Percentiles rank a stretch among this genome's conserved stretches.
These are phyloP conservation scores for Cynopterus sphinx DNA, from an alignment of 2,797 vertebrate species.

Conservation along the genomic window DNA sequence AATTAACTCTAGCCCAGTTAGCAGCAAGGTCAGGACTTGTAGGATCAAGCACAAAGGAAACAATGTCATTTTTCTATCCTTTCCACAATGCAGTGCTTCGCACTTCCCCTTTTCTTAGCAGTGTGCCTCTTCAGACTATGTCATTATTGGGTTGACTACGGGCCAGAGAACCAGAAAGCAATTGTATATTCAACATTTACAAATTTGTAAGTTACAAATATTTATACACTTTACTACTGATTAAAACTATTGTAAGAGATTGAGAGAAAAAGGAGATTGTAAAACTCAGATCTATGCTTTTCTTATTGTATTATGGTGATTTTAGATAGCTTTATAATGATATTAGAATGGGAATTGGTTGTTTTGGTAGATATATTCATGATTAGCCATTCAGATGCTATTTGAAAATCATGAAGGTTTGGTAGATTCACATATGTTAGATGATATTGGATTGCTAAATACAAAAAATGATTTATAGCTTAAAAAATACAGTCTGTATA, in stretches of 20 bases:
- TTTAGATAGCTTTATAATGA: neutral
- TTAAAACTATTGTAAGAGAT: neutral
- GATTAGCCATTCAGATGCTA: neutral
- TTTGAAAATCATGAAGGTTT: constrained; percentile 32
- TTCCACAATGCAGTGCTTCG: neutral
- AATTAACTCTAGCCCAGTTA: neutral
- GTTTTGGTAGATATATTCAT: neutral
- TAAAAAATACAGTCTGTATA: constrained; percentile 35
- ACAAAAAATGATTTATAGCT: constrained; percentile 40
- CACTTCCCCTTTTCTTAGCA: neutral
- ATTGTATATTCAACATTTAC: neutral
- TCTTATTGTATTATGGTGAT: neutral
- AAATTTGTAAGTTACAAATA: neutral
- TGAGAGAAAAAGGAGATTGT: neutral
- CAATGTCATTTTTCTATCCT: neutral
- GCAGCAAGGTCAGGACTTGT: neutral
- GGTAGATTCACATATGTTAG: neutral
- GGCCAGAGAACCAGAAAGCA: neutral
- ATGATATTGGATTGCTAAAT: constrained; percentile 31
- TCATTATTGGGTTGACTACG: neutral
- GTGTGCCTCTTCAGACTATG: neutral
- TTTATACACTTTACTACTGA: neutral
- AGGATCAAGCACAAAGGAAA: neutral
- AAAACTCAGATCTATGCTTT: neutral
- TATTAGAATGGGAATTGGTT: neutral